Evolutionary conservation across 1,140 invertebrate genomes (phyloP).

Genomic region (Liolophura sinensis): DNA sequence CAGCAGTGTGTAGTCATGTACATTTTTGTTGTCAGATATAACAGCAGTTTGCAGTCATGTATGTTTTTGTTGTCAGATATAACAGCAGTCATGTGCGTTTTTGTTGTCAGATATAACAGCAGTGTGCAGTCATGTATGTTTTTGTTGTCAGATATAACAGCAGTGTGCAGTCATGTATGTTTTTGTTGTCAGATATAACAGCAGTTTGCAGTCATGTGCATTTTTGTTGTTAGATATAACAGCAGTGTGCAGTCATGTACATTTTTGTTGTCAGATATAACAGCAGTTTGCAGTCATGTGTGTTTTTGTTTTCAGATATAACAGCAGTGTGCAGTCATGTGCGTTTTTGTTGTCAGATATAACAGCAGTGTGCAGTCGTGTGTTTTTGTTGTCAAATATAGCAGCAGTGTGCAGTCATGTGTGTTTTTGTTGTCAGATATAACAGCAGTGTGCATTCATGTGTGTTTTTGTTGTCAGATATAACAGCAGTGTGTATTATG

Average conservation of each 20-base stretch:
- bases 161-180: conserved; percentile 69
- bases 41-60: conserved; percentile 89
- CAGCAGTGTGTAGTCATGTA: conserved; percentile 73
- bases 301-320: conserved; percentile 67
- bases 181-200: conserved; percentile 72
- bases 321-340: conserved; percentile 76
- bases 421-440: conserved; percentile 67
- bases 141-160: conserved; percentile 74
- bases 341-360: conserved; percentile 67
- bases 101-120: conserved; percentile 76
- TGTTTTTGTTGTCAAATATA: conserved; percentile 67
- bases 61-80: too few relatives aligned
- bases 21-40: conserved; percentile 67
- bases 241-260: conserved; percentile 70
- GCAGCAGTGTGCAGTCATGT: conserved; percentile 76
- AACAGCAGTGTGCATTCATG: conserved; percentile 68
- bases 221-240: conserved; percentile 72
- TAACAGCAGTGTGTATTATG: conserved; percentile 87
- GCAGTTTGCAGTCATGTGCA: conserved; percentile 70
- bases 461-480: conserved; percentile 64
- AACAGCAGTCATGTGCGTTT: conserved; percentile 1
- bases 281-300: conserved; percentile 73
- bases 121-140: conserved; percentile 67
- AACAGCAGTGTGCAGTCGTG: conserved; percentile 76
- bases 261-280: conserved; percentile 70